Evolutionary conservation across 2,113 vertebrate species (phyloP).

Genomic region (Rhegmatorhina hoffmannsi): DNA sequence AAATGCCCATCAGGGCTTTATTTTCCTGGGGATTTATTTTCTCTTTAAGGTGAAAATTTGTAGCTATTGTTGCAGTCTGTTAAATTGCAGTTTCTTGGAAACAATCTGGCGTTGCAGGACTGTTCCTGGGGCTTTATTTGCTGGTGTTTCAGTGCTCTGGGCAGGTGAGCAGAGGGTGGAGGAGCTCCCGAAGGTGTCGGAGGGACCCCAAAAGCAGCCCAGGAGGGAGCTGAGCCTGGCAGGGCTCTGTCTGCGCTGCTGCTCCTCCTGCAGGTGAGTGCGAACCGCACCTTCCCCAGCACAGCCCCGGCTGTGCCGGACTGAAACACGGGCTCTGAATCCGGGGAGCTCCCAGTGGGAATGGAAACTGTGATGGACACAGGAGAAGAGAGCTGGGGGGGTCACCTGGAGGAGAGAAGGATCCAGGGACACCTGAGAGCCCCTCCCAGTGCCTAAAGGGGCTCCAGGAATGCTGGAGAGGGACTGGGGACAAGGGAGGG

Average conservation of each 20-base stretch:
- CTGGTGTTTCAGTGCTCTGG: background rate
- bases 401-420: background rate
- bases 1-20: rapidly evolving
- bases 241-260: background rate
- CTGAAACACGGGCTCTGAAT: rapidly evolving
- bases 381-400: background rate
- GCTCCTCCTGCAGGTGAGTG: background rate
- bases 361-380: rapidly evolving
- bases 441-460: background rate
- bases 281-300: background rate
- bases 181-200: background rate
- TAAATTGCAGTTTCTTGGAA: background rate
- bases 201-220: no score
- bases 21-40: background rate
- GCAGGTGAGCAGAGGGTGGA: background rate
- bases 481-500: background rate
- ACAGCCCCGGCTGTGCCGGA: rapidly evolving
- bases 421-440: background rate
- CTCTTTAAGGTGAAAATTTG: background rate
- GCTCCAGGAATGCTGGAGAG: background rate
- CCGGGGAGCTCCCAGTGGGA: background rate
- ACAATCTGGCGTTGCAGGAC: rapidly evolving
- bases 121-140: background rate
- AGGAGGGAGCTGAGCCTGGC: rapidly evolving
- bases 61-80: rapidly evolving